phyloP scores from a whole-genome alignment of 2,888 invertebrate species.

The Plutella xylostella region DNA sequence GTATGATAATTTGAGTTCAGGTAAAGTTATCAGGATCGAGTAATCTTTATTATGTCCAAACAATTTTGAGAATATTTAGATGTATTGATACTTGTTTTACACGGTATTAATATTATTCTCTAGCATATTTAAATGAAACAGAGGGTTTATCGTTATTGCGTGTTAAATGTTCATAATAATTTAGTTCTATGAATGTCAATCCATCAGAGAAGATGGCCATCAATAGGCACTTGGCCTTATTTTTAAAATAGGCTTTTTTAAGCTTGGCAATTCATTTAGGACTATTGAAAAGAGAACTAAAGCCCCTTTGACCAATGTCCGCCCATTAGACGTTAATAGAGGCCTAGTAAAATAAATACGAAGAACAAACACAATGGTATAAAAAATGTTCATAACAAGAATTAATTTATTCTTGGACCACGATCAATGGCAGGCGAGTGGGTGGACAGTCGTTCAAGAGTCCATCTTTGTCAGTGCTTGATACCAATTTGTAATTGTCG shows the following conservation, averaged over 20 bases:
- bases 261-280: constrained; percentile 24
- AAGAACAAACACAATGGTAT: constrained; percentile 49
- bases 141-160: too few species aligned
- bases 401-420: constrained; percentile 63
- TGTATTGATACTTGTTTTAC: not conserved
- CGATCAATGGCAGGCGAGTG: constrained; percentile 63
- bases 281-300: constrained; percentile 20
- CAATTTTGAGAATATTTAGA: not conserved
- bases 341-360: constrained; percentile 53
- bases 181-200: too few species aligned
- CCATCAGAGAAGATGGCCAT: too few species aligned
- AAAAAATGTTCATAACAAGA: constrained; percentile 66
- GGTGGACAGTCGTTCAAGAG: constrained; percentile 68
- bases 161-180: too few species aligned
- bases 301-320: constrained; percentile 60
- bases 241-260: too few species aligned
- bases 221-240: too few species aligned
- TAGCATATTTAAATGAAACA: too few species aligned
- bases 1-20: constrained; percentile 38
- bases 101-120: not conserved
- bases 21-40: constrained; percentile 38
- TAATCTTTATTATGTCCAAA: constrained; percentile 36
- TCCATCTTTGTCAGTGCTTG: constrained; percentile 68
- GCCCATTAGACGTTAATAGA: constrained; percentile 48
- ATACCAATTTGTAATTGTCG: constrained; percentile 68